Percentiles rank a stretch among this genome's conserved stretches.
phyloP scores from a whole-genome alignment of 2,797 vertebrate species.

The Parauchenoglanis punctatus region DNA sequence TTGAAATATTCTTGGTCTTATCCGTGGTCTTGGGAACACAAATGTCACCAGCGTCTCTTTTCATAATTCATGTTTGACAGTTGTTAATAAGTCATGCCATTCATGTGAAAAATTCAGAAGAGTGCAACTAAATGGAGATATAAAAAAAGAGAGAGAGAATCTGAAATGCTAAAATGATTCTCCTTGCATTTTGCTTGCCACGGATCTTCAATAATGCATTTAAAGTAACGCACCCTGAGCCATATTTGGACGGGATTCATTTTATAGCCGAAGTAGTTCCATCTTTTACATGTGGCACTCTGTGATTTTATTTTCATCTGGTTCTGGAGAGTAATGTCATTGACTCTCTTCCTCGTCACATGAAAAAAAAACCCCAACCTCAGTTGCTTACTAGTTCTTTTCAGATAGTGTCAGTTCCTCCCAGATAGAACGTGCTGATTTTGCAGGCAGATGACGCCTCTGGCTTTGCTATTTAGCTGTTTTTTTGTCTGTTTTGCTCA shows the following conservation, averaged over 20 bases:
- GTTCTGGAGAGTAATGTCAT: not conserved
- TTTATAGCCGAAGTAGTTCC: not conserved
- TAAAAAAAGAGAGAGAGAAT: not conserved
- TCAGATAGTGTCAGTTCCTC: not conserved
- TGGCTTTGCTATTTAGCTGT: not conserved
- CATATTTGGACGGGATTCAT: not conserved
- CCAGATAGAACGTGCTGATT: not conserved
- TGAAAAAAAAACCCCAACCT: not conserved
- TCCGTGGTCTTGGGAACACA: not conserved
- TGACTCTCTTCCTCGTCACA: not conserved
- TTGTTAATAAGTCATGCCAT: not conserved
- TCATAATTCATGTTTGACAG: not conserved
- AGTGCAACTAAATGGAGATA: not conserved
- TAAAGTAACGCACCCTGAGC: not conserved
- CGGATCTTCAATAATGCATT: not conserved
- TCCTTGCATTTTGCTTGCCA: not conserved
- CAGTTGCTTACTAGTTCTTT: not conserved
- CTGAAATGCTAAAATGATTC: not conserved
- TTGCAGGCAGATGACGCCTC: not conserved
- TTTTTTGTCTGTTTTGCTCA: not conserved
- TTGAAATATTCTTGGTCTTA: not conserved
- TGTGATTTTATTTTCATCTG: not conserved
- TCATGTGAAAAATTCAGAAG: not conserved
- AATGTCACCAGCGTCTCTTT: not conserved
- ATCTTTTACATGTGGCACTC: not conserved